These are phyloP conservation scores for Irena cyanogastra DNA, from an alignment of 2,113 vertebrate species.

Conservation along the genomic window DNA sequence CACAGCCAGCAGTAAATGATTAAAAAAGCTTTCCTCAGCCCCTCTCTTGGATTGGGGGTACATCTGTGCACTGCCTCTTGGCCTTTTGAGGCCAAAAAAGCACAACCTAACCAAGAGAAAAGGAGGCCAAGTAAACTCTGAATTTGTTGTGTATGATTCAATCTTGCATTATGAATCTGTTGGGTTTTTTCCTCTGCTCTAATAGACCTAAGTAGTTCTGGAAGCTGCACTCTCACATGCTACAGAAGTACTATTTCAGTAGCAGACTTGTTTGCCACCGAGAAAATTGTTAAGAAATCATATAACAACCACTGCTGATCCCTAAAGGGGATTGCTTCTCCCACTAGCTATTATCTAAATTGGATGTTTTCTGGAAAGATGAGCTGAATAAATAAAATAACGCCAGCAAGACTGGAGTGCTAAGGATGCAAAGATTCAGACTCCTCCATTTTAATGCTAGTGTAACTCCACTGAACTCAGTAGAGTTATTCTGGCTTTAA, in stretches of 20 bases:
- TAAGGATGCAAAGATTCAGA: conserved; percentile 15
- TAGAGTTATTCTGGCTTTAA: conserved; percentile 29
- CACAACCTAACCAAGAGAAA: neutral
- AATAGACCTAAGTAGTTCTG: neutral
- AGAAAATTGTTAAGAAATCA: conserved; percentile 63
- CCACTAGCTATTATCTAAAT: conserved; percentile 69
- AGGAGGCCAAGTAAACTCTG: neutral
- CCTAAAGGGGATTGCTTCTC: conserved; percentile 64
- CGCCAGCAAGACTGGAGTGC: neutral
- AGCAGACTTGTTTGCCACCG: conserved; percentile 42
- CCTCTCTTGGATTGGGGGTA: neutral
- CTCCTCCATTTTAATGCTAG: neutral
- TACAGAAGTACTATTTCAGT: conserved; percentile 16
- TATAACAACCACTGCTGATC: conserved; percentile 59
- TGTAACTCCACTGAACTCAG: neutral
- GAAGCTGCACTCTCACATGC: neutral
- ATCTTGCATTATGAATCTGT: neutral
- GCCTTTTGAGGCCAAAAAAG: neutral
- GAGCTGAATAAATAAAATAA: conserved; percentile 65
- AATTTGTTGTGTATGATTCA: neutral
- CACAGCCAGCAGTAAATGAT: neutral
- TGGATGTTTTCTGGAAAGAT: conserved; percentile 66
- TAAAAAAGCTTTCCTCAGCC: neutral
- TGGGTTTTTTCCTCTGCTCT: neutral
- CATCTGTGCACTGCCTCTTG: neutral